phyloP scores from a whole-genome alignment of 2,888 invertebrate genomes.

The Steinernema hermaphroditum region DNA sequence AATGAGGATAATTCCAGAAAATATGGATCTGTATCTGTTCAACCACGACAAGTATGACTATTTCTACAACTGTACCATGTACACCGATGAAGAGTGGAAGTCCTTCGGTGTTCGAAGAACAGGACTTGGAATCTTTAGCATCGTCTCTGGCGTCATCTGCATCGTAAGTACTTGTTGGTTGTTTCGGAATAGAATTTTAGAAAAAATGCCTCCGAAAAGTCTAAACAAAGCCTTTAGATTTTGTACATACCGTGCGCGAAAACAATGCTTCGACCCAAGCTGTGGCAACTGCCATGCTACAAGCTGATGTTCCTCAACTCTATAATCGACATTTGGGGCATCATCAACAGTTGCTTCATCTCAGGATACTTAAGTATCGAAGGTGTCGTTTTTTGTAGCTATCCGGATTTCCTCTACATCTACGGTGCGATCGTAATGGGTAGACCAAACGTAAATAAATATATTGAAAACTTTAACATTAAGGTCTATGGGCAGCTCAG shows the following conservation, averaged over 20 bases:
- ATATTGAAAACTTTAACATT: too few species aligned
- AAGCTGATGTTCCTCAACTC: slow-evolving; percentile 44
- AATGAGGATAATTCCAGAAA: too few species aligned
- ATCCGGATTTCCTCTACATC: background rate
- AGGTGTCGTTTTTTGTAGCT: background rate
- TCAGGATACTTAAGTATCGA: background rate
- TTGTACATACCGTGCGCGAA: slow-evolving; percentile 38
- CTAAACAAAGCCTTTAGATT: background rate
- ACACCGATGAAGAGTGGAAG: background rate
- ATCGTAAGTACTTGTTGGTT: background rate
- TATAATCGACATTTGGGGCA: slow-evolving; percentile 37
- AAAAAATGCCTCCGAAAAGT: too few species aligned
- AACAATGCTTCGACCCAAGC: slow-evolving; percentile 33
- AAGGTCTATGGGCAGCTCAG: background rate
- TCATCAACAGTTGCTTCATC: background rate
- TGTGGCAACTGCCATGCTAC: slow-evolving; percentile 38
- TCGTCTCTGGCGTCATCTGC: background rate
- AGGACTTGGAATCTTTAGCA: background rate
- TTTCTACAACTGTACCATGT: slow-evolving; percentile 22
- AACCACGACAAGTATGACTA: background rate
- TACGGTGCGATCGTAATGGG: background rate
- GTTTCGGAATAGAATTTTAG: too few species aligned
- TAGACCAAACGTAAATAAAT: too few species aligned
- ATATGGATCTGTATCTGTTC: slow-evolving; percentile 12
- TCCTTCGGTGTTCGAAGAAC: background rate